Conservation (phyloP, 2,113 vertebrate species). For the Marcusenius ussheri region DNA sequence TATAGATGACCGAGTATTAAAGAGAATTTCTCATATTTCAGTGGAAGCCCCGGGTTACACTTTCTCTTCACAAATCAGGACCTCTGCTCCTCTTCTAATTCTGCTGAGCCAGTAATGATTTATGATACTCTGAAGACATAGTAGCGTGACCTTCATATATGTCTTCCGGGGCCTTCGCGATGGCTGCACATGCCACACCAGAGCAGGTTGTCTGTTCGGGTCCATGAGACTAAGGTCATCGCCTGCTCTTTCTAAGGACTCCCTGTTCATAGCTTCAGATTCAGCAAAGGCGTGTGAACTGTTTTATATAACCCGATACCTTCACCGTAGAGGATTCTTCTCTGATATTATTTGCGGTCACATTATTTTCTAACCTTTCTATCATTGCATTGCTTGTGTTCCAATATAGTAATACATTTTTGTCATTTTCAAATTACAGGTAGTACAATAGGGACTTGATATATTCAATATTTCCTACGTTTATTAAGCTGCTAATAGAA, state of each 20-base stretch:
- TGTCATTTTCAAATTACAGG: neutral
- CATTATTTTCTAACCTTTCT: neutral
- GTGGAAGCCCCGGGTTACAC: neutral
- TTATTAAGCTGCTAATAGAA: neutral
- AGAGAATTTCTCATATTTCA: neutral
- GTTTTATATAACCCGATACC: neutral
- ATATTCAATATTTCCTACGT: neutral
- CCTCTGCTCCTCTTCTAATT: neutral
- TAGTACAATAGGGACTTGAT: neutral
- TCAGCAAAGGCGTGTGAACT: neutral
- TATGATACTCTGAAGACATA: neutral
- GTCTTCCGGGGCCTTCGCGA: neutral
- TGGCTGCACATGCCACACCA: neutral
- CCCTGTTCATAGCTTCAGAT: neutral
- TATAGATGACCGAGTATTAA: neutral
- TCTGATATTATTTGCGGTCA: neutral
- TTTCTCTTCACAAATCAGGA: neutral
- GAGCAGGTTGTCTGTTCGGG: neutral
- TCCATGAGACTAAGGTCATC: neutral
- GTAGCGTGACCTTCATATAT: neutral
- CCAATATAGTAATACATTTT: neutral
- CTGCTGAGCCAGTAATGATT: neutral
- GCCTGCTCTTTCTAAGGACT: neutral
- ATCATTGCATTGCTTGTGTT: neutral
- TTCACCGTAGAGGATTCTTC: neutral